A percentile compares a stretch with the other conserved stretches of the same genome.
phyloP scores from a whole-genome alignment of 2,113 vertebrate genomes.

The Neotragus pygmaeus region DNA sequence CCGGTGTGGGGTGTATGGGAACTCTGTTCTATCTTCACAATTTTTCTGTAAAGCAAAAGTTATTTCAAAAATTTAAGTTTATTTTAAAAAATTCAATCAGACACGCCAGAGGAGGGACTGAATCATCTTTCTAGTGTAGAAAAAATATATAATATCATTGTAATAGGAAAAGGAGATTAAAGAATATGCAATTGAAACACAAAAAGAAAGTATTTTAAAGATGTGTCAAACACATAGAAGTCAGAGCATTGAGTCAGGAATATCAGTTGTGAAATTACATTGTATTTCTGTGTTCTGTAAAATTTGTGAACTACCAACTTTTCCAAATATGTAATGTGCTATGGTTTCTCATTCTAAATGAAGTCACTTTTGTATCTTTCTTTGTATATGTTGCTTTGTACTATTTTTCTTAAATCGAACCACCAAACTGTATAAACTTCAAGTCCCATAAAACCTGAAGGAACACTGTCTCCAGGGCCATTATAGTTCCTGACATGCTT shows the following conservation, averaged over 20 bases:
- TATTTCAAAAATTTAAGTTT: not conserved
- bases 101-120: not conserved
- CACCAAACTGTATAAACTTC: not conserved
- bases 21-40: not conserved
- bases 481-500: not conserved
- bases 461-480: not conserved
- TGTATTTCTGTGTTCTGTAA: not conserved
- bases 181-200: not conserved
- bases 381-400: not conserved
- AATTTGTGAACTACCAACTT: not conserved
- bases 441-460: not conserved
- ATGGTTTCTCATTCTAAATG: not conserved
- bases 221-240: not conserved
- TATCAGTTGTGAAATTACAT: not conserved
- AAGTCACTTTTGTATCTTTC: not conserved
- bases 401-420: not conserved
- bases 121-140: not conserved
- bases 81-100: not conserved
- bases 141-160: not conserved
- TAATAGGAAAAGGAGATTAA: not conserved
- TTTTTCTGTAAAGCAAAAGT: not conserved
- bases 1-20: fast-evolving
- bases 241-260: not conserved
- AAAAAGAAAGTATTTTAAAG: not conserved
- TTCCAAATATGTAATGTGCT: not conserved